Evolutionary conservation across 2,797 vertebrate species (phyloP).

Genomic region (Manis crassicaudata): DNA sequence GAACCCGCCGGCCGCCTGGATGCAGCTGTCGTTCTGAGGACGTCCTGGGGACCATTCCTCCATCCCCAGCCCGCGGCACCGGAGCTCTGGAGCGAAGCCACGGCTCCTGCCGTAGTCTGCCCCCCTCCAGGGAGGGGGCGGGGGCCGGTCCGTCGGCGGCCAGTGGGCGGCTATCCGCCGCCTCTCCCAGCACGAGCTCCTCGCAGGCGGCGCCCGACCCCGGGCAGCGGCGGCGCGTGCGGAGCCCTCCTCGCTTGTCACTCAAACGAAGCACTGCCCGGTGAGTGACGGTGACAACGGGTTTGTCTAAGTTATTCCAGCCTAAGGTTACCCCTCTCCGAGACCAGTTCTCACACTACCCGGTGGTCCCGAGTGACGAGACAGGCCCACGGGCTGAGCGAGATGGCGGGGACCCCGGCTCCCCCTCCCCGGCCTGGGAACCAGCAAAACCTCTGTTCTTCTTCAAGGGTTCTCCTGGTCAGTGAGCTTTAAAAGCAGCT

Average conservation of each 20-base stretch:
- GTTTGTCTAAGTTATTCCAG: no score
- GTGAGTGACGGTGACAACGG: neutral
- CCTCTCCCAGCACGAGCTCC: accelerated
- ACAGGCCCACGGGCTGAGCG: neutral
- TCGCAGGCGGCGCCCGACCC: neutral
- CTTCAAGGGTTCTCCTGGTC: neutral
- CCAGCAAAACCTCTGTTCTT: neutral
- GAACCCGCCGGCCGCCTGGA: neutral
- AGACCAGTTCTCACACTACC: neutral
- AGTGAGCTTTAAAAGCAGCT: neutral
- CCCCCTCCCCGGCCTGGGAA: neutral
- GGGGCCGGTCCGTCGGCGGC: no score
- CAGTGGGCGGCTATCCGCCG: neutral
- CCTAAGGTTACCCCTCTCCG: neutral
- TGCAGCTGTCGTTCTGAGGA: neutral
- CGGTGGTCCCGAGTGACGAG: neutral
- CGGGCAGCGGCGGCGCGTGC: accelerated
- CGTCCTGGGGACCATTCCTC: neutral
- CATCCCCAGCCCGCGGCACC: neutral
- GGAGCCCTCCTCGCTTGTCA: neutral
- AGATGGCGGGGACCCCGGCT: neutral
- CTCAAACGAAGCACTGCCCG: neutral
- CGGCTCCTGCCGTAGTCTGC: neutral
- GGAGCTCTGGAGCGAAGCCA: neutral
- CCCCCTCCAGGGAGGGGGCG: neutral